Evolutionary conservation across 2,797 vertebrate species (phyloP).

Genomic region (Chrysocyon brachyurus): DNA sequence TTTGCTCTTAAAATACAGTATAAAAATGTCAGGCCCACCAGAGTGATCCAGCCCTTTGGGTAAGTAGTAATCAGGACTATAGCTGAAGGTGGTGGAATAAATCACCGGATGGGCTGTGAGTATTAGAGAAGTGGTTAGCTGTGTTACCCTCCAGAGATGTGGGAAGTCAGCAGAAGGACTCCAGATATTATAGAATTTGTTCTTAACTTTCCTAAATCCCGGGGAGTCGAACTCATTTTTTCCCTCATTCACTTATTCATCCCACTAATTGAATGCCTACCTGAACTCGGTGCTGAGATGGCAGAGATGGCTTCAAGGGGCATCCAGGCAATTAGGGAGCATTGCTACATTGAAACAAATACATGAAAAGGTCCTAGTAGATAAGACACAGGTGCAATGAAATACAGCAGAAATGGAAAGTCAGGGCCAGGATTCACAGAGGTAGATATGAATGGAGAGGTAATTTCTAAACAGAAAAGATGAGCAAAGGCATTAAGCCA

Average conservation of each 20-base stretch:
- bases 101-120: background rate
- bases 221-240: conserved; percentile 6
- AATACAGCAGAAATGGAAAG: background rate
- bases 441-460: background rate
- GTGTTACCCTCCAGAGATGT: conserved; percentile 33
- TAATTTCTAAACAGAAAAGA: conserved; percentile 29
- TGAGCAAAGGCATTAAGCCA: background rate
- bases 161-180: conserved; percentile 6
- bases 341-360: background rate
- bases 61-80: conserved; percentile 54
- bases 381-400: background rate
- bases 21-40: conserved; percentile 76
- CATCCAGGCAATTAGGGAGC: background rate
- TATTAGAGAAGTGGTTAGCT: conserved; percentile 47
- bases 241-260: background rate
- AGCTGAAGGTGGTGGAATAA: conserved; percentile 36
- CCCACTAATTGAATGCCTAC: background rate
- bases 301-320: background rate
- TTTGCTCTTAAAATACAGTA: conserved; percentile 82
- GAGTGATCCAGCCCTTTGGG: conserved; percentile 81
- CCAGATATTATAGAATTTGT: background rate
- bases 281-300: background rate
- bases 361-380: background rate
- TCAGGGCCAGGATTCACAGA: background rate
- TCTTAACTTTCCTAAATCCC: conserved; percentile 44